phyloP scores from a whole-genome alignment of 2,113 vertebrate genomes.

The Probosciger aterrimus region DNA sequence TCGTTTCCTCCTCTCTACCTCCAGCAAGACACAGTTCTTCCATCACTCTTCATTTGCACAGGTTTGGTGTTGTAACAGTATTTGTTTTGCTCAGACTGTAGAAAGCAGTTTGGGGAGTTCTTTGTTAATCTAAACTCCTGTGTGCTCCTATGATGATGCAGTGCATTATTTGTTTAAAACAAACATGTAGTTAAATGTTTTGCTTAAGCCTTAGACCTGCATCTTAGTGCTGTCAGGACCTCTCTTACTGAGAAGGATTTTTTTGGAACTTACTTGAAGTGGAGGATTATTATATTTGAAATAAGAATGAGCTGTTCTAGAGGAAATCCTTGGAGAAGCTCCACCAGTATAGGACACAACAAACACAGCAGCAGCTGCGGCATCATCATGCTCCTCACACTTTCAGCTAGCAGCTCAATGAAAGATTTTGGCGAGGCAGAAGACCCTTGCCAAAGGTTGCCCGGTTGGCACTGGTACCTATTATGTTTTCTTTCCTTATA shows the following conservation, averaged over 20 bases:
- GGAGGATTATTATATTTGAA: neutral
- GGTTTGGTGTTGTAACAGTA: neutral
- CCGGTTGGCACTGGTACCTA: neutral
- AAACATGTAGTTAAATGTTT: neutral
- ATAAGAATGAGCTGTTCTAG: neutral
- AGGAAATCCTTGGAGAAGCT: slow-evolving; percentile 3
- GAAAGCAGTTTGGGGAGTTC: neutral
- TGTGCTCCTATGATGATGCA: neutral
- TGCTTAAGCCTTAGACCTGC: neutral
- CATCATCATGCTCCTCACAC: slow-evolving; percentile 52
- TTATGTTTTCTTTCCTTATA: neutral
- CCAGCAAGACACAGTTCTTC: neutral
- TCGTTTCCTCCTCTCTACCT: neutral
- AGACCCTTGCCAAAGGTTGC: neutral
- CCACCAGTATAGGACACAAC: neutral
- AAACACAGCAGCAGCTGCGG: slow-evolving; percentile 3
- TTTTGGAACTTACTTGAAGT: neutral
- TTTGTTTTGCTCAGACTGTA: neutral
- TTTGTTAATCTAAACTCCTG: neutral
- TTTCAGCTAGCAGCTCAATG: slow-evolving; percentile 36
- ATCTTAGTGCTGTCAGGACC: neutral
- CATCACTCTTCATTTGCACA: neutral
- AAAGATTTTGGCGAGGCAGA: slow-evolving; percentile 45
- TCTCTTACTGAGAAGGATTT: neutral
- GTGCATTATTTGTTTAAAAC: neutral